Evolutionary conservation across 1,140 invertebrate genomes (phyloP), one percentile per base, ranked within the genome.

Genomic region (Plectrocnemia conspersa): DNA sequence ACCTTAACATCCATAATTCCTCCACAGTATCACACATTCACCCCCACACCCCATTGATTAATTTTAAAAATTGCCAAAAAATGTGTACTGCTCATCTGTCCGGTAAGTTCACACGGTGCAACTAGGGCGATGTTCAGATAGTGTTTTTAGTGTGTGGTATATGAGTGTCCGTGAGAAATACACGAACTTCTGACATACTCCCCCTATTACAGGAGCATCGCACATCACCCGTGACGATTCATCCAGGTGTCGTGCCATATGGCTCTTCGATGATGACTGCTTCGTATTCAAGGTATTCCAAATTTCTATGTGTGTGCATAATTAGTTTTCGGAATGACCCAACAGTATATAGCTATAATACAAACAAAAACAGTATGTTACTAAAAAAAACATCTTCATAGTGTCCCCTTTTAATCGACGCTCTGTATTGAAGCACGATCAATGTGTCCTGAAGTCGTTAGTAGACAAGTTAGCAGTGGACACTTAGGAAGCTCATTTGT

Each of bases 231-330:
- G 48, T 52, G 40, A 57, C 55, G 32, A 38, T 23, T 35, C 24
- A 21, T 27, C 58, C 58, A 60, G 58, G 48, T 60, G 58, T 50
- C 27, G 58, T 56, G 58, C 41, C 58, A 60, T 60, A 60, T 60
- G 58, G 58, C 32, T 22, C 19, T 33, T 35, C 36, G 15, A 25
- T 49, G 53, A 48, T 47, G 35, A 41, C 35, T 44, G 13, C 46
- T 40, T 7, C 25, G 11, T 38, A 38, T 50, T 38, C 35, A 22
- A 50, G 4, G 19, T 22, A 50, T 22, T 50, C 27, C 47, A 10
- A 15, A 25, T 50, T 50, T 29, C 16, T 46, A n/a, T n/a, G n/a
- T 48, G 1, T 24, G 7, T 36, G 19, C 6, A 29, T 47, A 47
- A 47, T 47, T 11, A 47, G 44, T 47, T 47, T 46, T 44, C 13